A percentile compares a stretch with the other conserved stretches of the same genome.
Conservation (phyloP, 2,888 invertebrate genomes). For the Keiferia lycopersicella region DNA sequence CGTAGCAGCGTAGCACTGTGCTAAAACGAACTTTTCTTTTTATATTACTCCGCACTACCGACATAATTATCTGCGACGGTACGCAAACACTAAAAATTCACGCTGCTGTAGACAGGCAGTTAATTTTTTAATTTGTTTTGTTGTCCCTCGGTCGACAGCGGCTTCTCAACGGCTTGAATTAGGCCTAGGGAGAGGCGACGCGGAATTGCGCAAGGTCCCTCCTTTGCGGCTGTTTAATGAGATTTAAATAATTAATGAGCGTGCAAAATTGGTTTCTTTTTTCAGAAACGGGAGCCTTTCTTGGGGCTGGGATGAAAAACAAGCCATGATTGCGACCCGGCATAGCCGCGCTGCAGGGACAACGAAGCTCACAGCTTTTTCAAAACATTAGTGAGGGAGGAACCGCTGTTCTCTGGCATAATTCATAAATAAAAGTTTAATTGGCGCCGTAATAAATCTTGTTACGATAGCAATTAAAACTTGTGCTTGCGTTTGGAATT, state of each 20-base stretch:
- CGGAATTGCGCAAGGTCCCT: conserved; percentile 67
- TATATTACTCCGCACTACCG: not conserved
- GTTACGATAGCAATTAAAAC: conserved; percentile 54
- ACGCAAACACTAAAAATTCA: conserved; percentile 18
- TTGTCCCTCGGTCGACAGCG: conserved; percentile 32
- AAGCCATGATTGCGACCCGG: conserved; percentile 71
- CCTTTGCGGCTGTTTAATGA: conserved; percentile 78
- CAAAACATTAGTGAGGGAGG: conserved; percentile 49
- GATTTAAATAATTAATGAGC: conserved; percentile 82
- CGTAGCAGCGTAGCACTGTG: no score
- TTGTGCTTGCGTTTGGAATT: conserved; percentile 36
- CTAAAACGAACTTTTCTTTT: not conserved
- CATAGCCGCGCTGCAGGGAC: conserved; percentile 48
- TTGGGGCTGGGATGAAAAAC: conserved; percentile 70
- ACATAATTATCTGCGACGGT: not conserved
- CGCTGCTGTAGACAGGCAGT: conserved; percentile 16
- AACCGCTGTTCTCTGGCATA: conserved; percentile 44
- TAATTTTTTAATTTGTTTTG: conserved; percentile 31
- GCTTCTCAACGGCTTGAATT: conserved; percentile 61
- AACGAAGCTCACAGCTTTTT: conserved; percentile 28
- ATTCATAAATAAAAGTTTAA: conserved; percentile 65
- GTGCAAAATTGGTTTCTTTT: conserved; percentile 79
- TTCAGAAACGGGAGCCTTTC: conserved; percentile 59
- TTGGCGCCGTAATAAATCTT: conserved; percentile 58
- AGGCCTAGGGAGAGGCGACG: conserved; percentile 56